Evolutionary conservation across 2,888 invertebrate species (phyloP).

Genomic region (Mylabris sibirica): DNA sequence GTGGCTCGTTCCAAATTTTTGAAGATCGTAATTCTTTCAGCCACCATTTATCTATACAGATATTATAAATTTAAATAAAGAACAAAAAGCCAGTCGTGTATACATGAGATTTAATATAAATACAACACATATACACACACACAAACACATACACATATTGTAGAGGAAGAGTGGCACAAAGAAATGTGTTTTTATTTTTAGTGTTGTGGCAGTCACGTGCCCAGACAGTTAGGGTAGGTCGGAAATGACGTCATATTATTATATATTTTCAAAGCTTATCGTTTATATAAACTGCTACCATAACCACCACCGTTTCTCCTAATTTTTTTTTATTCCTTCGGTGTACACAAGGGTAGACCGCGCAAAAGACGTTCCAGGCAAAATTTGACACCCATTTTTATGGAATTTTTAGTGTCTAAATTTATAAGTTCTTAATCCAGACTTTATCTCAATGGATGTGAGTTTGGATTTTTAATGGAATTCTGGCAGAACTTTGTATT

Average conservation of each 20-base stretch:
- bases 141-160: neutral
- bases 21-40: neutral
- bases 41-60: neutral
- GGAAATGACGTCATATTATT: conserved; percentile 52
- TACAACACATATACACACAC: too few relatives aligned
- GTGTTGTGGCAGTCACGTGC: conserved; percentile 29
- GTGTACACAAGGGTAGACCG: neutral
- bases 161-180: conserved; percentile 15
- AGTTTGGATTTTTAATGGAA: too few relatives aligned
- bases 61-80: neutral
- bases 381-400: too few relatives aligned
- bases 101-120: neutral
- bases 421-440: too few relatives aligned
- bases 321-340: neutral
- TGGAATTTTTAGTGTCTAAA: too few relatives aligned
- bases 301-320: neutral
- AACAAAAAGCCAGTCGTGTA: conserved; percentile 1
- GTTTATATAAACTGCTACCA: neutral
- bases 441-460: too few relatives aligned
- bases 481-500: too few relatives aligned
- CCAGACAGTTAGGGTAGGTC: conserved; percentile 55
- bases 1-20: neutral
- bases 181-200: conserved; percentile 32
- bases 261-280: neutral
- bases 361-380: too few relatives aligned